phyloP scores from a whole-genome alignment of 2,888 invertebrate genomes.

The Nomada fabriciana region DNA sequence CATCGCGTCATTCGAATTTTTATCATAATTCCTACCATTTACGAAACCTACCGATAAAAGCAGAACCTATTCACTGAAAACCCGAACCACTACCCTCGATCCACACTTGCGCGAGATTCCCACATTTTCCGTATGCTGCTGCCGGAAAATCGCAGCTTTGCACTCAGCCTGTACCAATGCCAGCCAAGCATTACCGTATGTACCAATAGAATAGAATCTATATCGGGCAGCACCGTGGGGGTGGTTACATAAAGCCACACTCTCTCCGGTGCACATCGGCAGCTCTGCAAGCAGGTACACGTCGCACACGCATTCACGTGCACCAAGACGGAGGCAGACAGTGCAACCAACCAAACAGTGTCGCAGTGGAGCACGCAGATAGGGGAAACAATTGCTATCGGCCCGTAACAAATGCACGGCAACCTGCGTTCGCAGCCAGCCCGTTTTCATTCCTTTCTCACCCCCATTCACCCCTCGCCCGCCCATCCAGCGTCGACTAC shows the following conservation, averaged over 20 bases:
- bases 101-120: neutral
- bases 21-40: too few species aligned
- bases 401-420: slow-evolving; percentile 80
- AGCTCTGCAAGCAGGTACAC: slow-evolving; percentile 67
- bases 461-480: neutral
- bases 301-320: slow-evolving; percentile 71
- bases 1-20: too few species aligned
- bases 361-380: slow-evolving; percentile 82
- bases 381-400: slow-evolving; percentile 82
- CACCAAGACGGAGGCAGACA: slow-evolving; percentile 63
- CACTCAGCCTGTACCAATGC: slow-evolving; percentile 66
- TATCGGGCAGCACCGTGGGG: slow-evolving; percentile 52
- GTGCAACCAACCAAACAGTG: slow-evolving; percentile 77
- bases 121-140: neutral
- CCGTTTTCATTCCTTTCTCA: slow-evolving; percentile 41
- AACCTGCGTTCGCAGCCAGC: slow-evolving; percentile 72
- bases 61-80: too few species aligned
- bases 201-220: slow-evolving; percentile 79
- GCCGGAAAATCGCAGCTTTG: slow-evolving; percentile 35
- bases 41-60: too few species aligned
- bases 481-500: slow-evolving; percentile 21
- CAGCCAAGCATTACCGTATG: slow-evolving; percentile 67
- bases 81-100: too few species aligned
- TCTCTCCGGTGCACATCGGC: slow-evolving; percentile 53
- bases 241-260: slow-evolving; percentile 73